A percentile compares a stretch with the other conserved stretches of the same genome.
These are phyloP conservation scores for Stegodyphus dumicola DNA, from an alignment of 1,140 invertebrate genomes.

Conservation along the genomic window DNA sequence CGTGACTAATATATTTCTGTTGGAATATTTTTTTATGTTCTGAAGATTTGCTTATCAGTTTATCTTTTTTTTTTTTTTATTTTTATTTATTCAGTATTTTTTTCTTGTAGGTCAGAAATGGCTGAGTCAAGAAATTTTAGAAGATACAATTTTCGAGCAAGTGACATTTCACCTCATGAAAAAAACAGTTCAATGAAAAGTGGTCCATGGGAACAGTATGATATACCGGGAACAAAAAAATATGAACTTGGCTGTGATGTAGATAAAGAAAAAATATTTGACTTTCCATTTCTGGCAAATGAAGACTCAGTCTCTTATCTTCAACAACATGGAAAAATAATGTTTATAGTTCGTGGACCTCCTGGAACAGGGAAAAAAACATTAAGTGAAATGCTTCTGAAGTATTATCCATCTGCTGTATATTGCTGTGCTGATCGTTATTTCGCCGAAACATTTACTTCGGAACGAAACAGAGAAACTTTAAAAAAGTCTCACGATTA, in stretches of 20 bases:
- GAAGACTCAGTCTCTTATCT: constrained; percentile 37
- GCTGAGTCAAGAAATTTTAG: too few species aligned
- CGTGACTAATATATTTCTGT: too few species aligned
- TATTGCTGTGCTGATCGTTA: constrained; percentile 55
- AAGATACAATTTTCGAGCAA: too few species aligned
- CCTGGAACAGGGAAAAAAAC: constrained; percentile 39
- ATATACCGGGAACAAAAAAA: not conserved
- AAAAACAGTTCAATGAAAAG: not conserved
- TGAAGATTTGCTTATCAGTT: too few species aligned
- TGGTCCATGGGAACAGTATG: not conserved
- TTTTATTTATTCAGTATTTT: too few species aligned
- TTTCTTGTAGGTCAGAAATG: too few species aligned
- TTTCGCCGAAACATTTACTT: constrained; percentile 25
- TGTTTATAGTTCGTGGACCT: constrained; percentile 51
- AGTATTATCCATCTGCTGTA: constrained; percentile 12
- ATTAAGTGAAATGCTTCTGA: constrained; percentile 41
- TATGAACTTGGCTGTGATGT: constrained; percentile 27
- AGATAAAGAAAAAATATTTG: constrained; percentile 40
- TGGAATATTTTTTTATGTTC: too few species aligned
- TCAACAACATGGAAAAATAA: constrained; percentile 21
- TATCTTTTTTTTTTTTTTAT: too few species aligned
- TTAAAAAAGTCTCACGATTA: constrained; percentile 40
- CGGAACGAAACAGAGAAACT: not conserved
- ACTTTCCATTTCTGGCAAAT: constrained; percentile 16
- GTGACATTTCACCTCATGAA: not conserved